Evolutionary conservation across 2,888 invertebrate species (phyloP).

Genomic region (Phasia obesa): DNA sequence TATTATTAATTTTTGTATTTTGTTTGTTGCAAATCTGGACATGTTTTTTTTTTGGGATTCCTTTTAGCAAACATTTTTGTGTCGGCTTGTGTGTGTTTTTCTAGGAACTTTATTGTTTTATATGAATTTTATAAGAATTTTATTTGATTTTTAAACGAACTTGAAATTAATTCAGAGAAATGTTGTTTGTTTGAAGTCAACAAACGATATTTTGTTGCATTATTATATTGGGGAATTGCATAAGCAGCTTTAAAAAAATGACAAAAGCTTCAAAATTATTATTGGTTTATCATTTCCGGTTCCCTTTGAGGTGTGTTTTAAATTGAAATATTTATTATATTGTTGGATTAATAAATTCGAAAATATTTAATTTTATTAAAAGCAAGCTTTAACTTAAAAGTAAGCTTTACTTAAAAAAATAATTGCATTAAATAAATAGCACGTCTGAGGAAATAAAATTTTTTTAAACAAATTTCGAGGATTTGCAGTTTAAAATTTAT

Average conservation of each 20-base stretch:
- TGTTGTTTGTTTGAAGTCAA: conserved; percentile 1
- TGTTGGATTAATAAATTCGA: not conserved
- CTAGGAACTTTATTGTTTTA: conserved; percentile 25
- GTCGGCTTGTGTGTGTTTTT: not conserved
- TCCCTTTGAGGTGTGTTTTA: conserved; percentile 18
- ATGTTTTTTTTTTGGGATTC: conserved; percentile 22
- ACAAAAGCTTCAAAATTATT: not conserved
- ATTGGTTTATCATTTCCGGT: conserved; percentile 35
- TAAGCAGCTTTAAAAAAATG: conserved; percentile 17
- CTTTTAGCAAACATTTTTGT: not conserved
- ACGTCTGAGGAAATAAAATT: too few species aligned
- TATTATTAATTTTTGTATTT: not conserved
- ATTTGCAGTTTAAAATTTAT: too few species aligned
- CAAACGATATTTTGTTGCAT: not conserved
- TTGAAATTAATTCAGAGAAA: conserved; percentile 20
- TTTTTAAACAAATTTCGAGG: too few species aligned
- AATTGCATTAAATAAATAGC: too few species aligned
- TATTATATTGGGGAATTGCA: conserved; percentile 6
- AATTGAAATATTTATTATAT: not conserved
- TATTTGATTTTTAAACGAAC: not conserved
- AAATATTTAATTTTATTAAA: not conserved
- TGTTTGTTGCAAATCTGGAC: conserved; percentile 7
- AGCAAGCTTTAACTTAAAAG: too few species aligned
- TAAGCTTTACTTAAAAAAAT: too few species aligned
- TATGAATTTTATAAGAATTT: conserved; percentile 31